Conservation (phyloP, 92 coral and sea anemone genomes). For the Siderastrea radians region DNA sequence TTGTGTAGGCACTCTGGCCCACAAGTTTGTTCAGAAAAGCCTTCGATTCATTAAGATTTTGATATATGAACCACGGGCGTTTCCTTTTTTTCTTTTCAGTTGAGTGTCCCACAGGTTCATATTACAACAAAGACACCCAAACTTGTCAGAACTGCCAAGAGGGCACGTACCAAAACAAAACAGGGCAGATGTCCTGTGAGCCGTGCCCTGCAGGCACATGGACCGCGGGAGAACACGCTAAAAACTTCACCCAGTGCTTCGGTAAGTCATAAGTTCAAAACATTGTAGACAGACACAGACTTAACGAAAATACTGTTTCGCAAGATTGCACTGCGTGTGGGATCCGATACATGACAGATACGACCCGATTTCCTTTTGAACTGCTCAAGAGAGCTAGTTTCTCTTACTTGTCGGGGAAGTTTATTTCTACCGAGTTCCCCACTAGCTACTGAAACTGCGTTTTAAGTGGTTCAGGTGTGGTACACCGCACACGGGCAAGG, state of each 20-base stretch:
- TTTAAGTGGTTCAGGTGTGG: too few relatives aligned
- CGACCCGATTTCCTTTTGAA: too few relatives aligned
- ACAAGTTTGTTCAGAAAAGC: not conserved
- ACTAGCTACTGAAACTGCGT: too few relatives aligned
- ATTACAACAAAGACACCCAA: constrained; percentile 69
- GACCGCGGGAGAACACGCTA: constrained; percentile 77
- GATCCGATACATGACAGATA: too few relatives aligned
- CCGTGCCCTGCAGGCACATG: constrained; percentile 87
- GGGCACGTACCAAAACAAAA: constrained; percentile 84
- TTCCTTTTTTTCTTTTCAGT: constrained; percentile 45
- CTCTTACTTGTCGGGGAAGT: too few relatives aligned
- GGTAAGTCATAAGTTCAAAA: constrained; percentile 58
- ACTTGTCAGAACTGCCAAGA: constrained; percentile 82
- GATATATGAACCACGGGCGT: too few relatives aligned
- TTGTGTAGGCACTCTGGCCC: too few relatives aligned
- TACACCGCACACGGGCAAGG: too few relatives aligned
- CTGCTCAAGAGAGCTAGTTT: too few relatives aligned
- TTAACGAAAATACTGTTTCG: not conserved
- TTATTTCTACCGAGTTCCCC: too few relatives aligned
- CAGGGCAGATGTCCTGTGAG: constrained; percentile 76
- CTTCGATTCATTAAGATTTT: not conserved
- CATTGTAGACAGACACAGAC: not conserved
- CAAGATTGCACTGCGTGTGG: too few relatives aligned
- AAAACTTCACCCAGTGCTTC: constrained; percentile 76
- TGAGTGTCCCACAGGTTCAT: constrained; percentile 91